These are phyloP conservation scores for Turritopsis rubra DNA, from an alignment of 30 jellyfish, hydroid and myxozoan species.

Conservation along the genomic window DNA sequence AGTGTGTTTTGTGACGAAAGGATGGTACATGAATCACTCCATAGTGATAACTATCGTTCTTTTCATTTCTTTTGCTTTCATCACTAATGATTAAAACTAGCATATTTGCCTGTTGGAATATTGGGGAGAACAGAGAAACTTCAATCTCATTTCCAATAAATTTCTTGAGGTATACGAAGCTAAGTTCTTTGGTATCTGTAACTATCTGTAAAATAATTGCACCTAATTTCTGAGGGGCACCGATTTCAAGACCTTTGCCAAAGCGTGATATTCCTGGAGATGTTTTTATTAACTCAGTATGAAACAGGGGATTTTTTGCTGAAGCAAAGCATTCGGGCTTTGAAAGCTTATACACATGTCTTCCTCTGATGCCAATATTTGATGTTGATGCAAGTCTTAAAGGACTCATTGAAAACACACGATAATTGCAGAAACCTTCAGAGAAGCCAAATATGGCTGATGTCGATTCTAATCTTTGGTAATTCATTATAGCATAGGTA, in stretches of 20 bases:
- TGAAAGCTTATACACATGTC: neutral
- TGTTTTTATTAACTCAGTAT: neutral
- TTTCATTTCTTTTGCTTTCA: neutral
- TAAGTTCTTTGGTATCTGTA: neutral
- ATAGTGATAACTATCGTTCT: neutral
- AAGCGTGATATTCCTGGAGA: neutral
- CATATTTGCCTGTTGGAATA: neutral
- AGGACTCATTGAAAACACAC: neutral
- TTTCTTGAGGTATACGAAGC: neutral
- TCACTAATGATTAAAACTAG: neutral
- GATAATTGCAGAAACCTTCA: conserved; percentile 1
- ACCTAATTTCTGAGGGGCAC: neutral
- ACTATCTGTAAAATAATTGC: neutral
- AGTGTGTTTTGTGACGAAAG: neutral
- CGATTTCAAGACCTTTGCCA: neutral
- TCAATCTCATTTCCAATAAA: neutral
- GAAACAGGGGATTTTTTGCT: neutral
- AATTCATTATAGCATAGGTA: neutral
- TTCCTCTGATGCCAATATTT: neutral
- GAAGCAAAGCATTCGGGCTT: neutral
- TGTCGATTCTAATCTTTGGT: neutral
- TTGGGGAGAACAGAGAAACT: neutral
- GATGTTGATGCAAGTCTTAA: neutral
- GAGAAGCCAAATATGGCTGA: neutral
- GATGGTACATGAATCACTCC: neutral